Evolutionary conservation across 2,113 vertebrate species (phyloP), one percentile per base, ranked within the genome.

Genomic region (Tringa solitaria): DNA sequence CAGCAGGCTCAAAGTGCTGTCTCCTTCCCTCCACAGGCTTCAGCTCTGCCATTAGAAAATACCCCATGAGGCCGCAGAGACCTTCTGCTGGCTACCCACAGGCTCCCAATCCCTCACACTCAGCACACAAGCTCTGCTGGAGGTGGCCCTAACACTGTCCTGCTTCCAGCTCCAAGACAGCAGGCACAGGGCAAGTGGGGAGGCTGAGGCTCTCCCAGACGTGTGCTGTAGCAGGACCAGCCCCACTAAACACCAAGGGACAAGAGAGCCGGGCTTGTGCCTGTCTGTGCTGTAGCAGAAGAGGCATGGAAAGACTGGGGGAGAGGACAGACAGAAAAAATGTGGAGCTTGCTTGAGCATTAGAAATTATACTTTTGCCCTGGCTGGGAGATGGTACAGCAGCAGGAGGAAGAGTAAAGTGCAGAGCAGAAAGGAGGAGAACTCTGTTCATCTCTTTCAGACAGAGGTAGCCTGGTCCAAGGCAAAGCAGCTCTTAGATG

Each of bases 231-330:
- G 56, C 69, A 76, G 30, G 61, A 67, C 27, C 57, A 54, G 48
- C 32, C 14, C 23, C 53, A 48, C 30, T 0, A 0, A 82, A 81
- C 3, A 1, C 24, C 27, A 60, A 61, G 32, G 45, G 16, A 59
- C 54, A 69, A 24, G 50, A 85, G 14, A 56, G 45, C 26, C 2
- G 1, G 65, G 61, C 32, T 50, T 35, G n/a, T 33, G 41, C 67
- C 75, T 41, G 28, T 35, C 56, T 39, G 30, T 2, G 3, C 37
- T 39, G 37, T 4, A 79, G 73, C 53, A 76, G 27, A 35, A 83
- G 45, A 59, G 22, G n/a, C 10, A 59, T 0, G 0, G 22, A n/a
- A 87, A 64, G 48, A 54, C 33, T 39, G 39, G 16, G 19, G 28
- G 24, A 93, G 43, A 74, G 57, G 53, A 87, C 10, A 50, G 68